Evolutionary conservation across 2,797 vertebrate genomes (phyloP).

Genomic region (Mustela erminea): DNA sequence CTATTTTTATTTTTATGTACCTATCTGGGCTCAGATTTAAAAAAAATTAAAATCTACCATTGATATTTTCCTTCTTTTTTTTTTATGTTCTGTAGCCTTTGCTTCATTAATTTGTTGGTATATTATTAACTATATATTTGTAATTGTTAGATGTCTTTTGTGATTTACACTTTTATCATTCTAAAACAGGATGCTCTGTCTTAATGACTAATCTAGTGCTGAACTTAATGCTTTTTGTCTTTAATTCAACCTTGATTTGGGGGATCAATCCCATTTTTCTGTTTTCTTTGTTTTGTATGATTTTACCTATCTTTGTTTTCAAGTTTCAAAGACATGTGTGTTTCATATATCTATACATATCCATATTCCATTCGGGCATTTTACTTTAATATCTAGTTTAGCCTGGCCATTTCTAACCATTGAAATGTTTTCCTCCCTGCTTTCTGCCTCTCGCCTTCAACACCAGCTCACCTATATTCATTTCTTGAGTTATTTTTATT

Average conservation of each 20-base stretch:
- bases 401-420: neutral
- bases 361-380: neutral
- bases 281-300: neutral
- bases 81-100: neutral
- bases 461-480: too few relatives aligned
- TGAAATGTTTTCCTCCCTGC: neutral
- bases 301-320: neutral
- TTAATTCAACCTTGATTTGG: neutral
- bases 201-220: neutral
- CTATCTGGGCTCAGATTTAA: neutral
- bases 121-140: neutral
- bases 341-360: neutral
- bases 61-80: neutral
- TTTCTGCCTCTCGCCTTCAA: neutral
- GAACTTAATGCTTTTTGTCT: neutral
- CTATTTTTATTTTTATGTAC: constrained; percentile 29
- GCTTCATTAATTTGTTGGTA: neutral
- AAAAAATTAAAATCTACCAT: neutral
- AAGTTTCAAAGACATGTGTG: neutral
- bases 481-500: neutral
- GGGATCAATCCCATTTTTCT: neutral
- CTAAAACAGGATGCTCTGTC: neutral
- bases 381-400: neutral
- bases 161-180: neutral
- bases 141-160: neutral